Conservation (phyloP, 2,797 vertebrate genomes). For the Melanogrammus aeglefinus region DNA sequence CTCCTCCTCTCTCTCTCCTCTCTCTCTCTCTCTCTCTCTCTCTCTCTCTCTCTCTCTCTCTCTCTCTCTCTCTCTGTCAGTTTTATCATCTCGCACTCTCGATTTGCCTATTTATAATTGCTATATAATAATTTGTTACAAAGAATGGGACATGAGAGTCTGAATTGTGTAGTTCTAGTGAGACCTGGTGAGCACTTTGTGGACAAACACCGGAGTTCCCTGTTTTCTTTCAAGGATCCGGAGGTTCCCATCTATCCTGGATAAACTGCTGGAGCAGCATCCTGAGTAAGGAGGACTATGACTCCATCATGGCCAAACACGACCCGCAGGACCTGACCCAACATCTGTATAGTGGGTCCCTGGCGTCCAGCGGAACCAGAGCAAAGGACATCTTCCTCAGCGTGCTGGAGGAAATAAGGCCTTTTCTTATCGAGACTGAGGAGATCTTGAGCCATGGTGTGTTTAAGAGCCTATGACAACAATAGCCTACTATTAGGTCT, state of each 20-base stretch:
- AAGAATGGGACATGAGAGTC: no score
- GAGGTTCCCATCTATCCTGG: slow-evolving; percentile 36
- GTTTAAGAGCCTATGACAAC: no score
- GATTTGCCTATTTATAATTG: no score
- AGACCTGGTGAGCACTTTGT: slow-evolving; percentile 42
- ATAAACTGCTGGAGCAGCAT: slow-evolving; percentile 33
- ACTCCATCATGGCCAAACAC: accelerated
- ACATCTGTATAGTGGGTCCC: no score
- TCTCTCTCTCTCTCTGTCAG: no score
- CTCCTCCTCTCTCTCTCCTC: no score
- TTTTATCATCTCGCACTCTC: no score
- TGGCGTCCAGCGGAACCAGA: accelerated
- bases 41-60: no score
- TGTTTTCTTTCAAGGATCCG: slow-evolving; percentile 22
- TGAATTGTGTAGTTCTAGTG: neutral
- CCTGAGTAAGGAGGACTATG: slow-evolving; percentile 7
- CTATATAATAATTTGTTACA: no score
- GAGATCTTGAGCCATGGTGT: neutral
- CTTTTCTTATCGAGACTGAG: slow-evolving; percentile 29
- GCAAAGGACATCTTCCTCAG: slow-evolving; percentile 46
- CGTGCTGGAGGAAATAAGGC: slow-evolving; percentile 25
- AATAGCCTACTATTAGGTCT: no score
- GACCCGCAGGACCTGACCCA: slow-evolving; percentile 19
- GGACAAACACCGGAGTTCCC: neutral
- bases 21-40: no score